phyloP scores from a whole-genome alignment of 2,113 vertebrate genomes.

The Otus sunia region DNA sequence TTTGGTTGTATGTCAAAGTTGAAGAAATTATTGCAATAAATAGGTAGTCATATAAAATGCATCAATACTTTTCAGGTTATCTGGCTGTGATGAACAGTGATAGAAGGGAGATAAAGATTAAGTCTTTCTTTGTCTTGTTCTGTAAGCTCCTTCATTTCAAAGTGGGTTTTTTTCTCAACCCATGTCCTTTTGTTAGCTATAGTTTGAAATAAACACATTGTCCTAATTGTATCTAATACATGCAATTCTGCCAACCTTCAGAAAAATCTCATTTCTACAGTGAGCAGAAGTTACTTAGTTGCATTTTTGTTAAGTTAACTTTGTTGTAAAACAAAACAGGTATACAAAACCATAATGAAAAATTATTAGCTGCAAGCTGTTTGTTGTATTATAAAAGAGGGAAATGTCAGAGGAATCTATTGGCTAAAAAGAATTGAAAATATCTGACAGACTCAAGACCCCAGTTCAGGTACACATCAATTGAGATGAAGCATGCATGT shows the following conservation, averaged over 20 bases:
- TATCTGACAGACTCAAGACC: background rate
- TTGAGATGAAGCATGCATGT: background rate
- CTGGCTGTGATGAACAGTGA: background rate
- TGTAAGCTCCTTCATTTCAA: background rate
- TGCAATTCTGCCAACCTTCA: background rate
- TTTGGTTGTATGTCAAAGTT: background rate
- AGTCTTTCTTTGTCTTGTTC: background rate
- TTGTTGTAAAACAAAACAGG: background rate
- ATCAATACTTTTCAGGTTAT: background rate
- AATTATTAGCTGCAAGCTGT: slow-evolving; percentile 26
- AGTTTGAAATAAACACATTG: background rate
- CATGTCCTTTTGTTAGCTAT: background rate
- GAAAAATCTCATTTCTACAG: background rate
- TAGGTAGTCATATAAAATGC: background rate
- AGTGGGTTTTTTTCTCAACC: background rate
- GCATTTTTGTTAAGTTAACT: background rate
- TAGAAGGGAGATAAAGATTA: background rate
- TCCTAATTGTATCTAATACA: background rate
- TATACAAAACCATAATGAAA: background rate
- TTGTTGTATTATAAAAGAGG: slow-evolving; percentile 4
- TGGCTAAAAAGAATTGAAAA: background rate
- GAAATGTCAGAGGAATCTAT: background rate
- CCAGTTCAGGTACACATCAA: background rate
- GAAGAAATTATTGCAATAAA: background rate
- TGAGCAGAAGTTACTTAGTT: background rate